A percentile compares a stretch with the other conserved stretches of the same genome.
These are phyloP conservation scores for Spinibarbus caldwelli DNA, from an alignment of 2,797 vertebrate genomes.

Conservation along the genomic window DNA sequence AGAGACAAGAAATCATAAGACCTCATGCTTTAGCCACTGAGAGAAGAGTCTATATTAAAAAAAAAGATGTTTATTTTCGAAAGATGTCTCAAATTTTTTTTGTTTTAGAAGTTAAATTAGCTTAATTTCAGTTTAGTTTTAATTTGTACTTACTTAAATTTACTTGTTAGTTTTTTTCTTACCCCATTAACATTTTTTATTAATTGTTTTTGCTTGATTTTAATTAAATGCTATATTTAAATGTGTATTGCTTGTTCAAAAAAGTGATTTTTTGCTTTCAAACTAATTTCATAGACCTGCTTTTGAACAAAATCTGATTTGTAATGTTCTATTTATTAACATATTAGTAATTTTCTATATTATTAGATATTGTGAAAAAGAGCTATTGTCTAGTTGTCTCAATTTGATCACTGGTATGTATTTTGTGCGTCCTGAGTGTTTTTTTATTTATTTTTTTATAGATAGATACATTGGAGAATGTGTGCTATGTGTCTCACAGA, in stretches of 20 bases:
- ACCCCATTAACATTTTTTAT: not conserved
- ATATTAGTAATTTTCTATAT: not conserved
- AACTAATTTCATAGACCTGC: not conserved
- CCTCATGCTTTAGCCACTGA: constrained; percentile 17
- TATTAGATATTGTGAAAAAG: constrained; percentile 11
- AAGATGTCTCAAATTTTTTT: not conserved
- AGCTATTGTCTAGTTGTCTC: not conserved
- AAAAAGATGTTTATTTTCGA: no score
- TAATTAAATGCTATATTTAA: not conserved
- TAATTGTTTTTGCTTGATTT: not conserved
- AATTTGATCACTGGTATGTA: not conserved
- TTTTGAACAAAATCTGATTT: not conserved
- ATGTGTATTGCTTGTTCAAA: not conserved
- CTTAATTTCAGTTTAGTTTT: not conserved
- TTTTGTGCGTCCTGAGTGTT: not conserved
- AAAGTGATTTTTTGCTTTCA: not conserved
- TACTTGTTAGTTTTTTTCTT: not conserved
- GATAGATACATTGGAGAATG: constrained; percentile 19
- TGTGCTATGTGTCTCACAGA: not conserved
- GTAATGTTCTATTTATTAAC: no score
- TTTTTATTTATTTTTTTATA: not conserved
- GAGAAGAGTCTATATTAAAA: constrained; percentile 25
- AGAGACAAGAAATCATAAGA: constrained; percentile 47
- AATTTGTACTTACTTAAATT: not conserved
- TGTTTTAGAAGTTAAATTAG: not conserved